These are phyloP conservation scores for Micropterix aruncella DNA, from an alignment of 2,888 invertebrate species.

Conservation along the genomic window DNA sequence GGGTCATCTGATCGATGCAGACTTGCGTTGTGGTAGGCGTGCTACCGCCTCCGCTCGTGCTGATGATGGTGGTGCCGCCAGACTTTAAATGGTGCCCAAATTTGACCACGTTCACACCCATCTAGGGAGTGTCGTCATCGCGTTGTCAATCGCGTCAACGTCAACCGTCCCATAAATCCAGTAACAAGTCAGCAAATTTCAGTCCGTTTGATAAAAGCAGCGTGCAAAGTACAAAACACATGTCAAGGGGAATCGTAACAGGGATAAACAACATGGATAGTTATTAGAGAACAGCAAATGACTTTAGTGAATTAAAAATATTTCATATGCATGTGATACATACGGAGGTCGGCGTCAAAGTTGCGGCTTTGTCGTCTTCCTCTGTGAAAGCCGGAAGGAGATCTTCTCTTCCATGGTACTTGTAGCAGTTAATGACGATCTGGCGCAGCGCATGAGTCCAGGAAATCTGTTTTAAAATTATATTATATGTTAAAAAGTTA, in stretches of 20 bases:
- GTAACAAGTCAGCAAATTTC: not conserved
- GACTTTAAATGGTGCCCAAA: constrained; percentile 15
- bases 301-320: not conserved
- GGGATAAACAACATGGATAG: too few species aligned
- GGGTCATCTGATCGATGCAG: constrained; percentile 67
- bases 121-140: not conserved
- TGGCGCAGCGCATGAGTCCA: constrained; percentile 96
- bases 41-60: constrained; percentile 32
- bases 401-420: constrained; percentile 93
- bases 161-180: not conserved
- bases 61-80: constrained; percentile 25
- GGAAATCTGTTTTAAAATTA: constrained; percentile 55
- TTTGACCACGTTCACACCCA: constrained; percentile 33
- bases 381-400: constrained; percentile 88
- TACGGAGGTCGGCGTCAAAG: constrained; percentile 35
- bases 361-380: constrained; percentile 65
- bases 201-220: not conserved
- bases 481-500: not conserved
- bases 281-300: not conserved
- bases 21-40: constrained; percentile 46
- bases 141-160: too few species aligned
- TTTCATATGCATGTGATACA: constrained; percentile 16
- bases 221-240: not conserved
- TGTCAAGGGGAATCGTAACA: not conserved
- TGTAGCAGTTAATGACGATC: constrained; percentile 96